Base-by-base conservation (phyloP, 1,140 invertebrate species). In the Lepidurus arcticus region DNA sequence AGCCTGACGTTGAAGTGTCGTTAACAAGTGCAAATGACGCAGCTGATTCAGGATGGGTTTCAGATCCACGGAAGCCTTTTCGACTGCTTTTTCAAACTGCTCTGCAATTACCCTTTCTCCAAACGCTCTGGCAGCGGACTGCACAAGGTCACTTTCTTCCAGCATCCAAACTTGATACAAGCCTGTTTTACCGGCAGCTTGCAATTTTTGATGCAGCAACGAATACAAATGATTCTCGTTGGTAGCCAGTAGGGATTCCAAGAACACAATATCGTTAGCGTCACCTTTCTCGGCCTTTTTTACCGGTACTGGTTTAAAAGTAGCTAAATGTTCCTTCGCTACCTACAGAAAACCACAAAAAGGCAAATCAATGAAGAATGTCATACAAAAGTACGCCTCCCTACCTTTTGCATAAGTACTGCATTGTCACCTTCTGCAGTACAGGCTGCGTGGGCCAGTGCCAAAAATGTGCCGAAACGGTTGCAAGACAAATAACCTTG, bases 371-470 rank as follows among this genome's bases (percentile, higher is more conserved):
- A 76, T 44, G 21, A 79, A 65, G 21, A 65, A 65, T n/a, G n/a
- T 7, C 0, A 21, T 11, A 47, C 5, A 16, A 75, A 43, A 13
- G 53, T 65, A 34, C 73, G 76, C 75, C 74, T 34, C 76, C 16
- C 80, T 65, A 65, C 84, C 80, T 85, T 85, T 80, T 85, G 84
- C 82, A 84, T 84, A 10, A 85, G 81, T 3, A 85, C 84, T 76
- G 80, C 78, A 79, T 84, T 85, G 80, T 85, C 84, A 44, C 84
- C 84, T 79, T 85, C 84, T 44, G 84, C 84, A 6, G 84, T 85
- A 79, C 84, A 83, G 21, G 83, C 81, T 44, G 84, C 84, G 79
- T 85, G 84, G 24, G 84, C 82, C 42, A 82, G 78, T 24, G 80
- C 84, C 34, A 84, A 73, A 77, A 83, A 84, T 4, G 79, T 82